phyloP scores from a whole-genome alignment of 2,797 vertebrate species.

The Enteromius viviparus region DNA sequence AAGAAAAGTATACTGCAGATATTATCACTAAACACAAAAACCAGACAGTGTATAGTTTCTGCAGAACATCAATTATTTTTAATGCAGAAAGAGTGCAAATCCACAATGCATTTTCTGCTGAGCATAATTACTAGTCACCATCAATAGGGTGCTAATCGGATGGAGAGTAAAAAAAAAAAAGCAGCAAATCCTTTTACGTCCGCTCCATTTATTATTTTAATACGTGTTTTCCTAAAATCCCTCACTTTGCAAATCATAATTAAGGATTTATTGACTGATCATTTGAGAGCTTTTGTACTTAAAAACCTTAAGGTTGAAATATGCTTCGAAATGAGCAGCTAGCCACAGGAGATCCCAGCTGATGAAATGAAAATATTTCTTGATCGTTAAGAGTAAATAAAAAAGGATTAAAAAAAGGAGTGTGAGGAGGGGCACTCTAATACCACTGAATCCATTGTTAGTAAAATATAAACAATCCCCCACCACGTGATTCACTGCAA shows the following conservation, averaged over 20 bases:
- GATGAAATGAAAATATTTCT: constrained; percentile 44
- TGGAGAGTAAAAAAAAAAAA: constrained; percentile 61
- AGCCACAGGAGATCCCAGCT: constrained; percentile 57
- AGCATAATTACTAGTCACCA: constrained; percentile 63
- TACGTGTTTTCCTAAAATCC: constrained; percentile 71
- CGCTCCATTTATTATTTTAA: constrained; percentile 75
- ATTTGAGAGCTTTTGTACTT: constrained; percentile 55
- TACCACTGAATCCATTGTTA: constrained; percentile 8
- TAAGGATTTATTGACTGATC: constrained; percentile 67
- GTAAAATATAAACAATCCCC: constrained; percentile 21
- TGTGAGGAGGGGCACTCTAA: not conserved
- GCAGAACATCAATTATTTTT: constrained; percentile 66
- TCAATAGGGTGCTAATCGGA: constrained; percentile 66
- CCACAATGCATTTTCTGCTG: constrained; percentile 57
- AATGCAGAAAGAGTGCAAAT: constrained; percentile 53
- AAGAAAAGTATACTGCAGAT: too few relatives aligned
- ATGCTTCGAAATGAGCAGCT: constrained; percentile 43
- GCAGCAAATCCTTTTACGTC: constrained; percentile 71
- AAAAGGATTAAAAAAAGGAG: not conserved
- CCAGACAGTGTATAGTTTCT: constrained; percentile 51
- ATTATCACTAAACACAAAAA: constrained; percentile 53
- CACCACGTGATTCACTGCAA: not conserved
- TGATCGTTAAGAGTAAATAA: not conserved
- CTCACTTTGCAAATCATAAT: constrained; percentile 67
- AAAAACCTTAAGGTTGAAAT: constrained; percentile 66